Evolutionary conservation across 2,113 vertebrate species (phyloP).

Genomic region (Anthoscopus minutus): DNA sequence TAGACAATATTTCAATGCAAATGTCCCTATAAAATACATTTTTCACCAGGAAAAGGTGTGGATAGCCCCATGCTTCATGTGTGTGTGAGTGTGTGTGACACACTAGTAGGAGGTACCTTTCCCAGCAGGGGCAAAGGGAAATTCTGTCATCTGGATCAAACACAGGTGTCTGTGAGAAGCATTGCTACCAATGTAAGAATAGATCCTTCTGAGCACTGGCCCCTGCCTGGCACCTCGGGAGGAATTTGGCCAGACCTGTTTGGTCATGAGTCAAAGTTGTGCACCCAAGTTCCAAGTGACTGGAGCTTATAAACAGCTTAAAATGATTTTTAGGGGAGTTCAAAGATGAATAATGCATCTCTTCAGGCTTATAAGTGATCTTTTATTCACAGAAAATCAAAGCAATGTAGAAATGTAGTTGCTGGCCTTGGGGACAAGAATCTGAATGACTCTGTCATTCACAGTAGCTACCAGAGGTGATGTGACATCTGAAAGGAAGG

Average conservation of each 20-base stretch:
- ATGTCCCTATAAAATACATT: background rate
- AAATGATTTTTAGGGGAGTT: background rate
- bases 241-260: conserved; percentile 5
- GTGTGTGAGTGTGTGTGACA: background rate
- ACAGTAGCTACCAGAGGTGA: background rate
- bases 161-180: background rate
- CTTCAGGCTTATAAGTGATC: background rate
- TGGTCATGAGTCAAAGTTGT: background rate
- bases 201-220: background rate
- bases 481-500: background rate
- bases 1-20: background rate
- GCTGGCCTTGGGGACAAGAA: background rate
- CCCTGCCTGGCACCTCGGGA: background rate
- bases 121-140: background rate
- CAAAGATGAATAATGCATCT: background rate
- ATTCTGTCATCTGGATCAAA: background rate
- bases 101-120: background rate
- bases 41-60: background rate
- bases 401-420: background rate
- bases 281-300: background rate
- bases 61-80: background rate
- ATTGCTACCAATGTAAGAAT: background rate
- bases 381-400: conserved; percentile 2
- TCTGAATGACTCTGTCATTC: background rate
- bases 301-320: background rate